Base-by-base conservation (phyloP, 2,113 vertebrate genomes). In the Scortum barcoo region DNA sequence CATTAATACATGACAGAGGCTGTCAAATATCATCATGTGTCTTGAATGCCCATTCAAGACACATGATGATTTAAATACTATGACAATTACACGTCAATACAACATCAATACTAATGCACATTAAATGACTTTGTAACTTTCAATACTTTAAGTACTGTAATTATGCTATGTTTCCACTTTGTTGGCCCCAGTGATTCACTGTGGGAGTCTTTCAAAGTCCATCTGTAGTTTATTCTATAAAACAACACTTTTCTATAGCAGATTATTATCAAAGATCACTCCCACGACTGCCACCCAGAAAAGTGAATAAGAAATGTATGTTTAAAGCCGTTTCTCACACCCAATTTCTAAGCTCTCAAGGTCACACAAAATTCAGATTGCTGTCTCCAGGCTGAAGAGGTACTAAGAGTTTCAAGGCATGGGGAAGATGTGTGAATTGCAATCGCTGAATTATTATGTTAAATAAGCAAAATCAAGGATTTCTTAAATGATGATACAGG, bases 21-120 rank as follows among this genome's bases (percentile, higher is more conserved):
- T 78, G 76, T 83, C 72, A 88, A 63, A 78, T 38, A 65, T 28
- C n/a, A n/a, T n/a, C n/a, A n/a, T n/a, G n/a, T n/a, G n/a, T n/a
- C n/a, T n/a, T 42, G 11, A 9, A 40, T n/a, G 24, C 3, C 20
- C 1, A 0, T 72, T 80, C 65, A 20, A 19, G 13, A 70, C 8
- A 68, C 3, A 67, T 48, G 16, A 26, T 33, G n/a, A n/a, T n/a
- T n/a, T n/a, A n/a, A n/a, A n/a, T 72, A 72, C 33, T 57, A 48
- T 8, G 56, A 67, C 40, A 44, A 50, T 7, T 69, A 69, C 33
- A 51, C 33, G 65, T n/a, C 28, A 76, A 51, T 72, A n/a, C 38
- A 12, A 51, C 33, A 69, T n/a, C 28, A 76, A 51, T 72, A n/a
- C 38, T 9, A 68, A 44, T 22, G 0, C 17, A 69, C 17, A 72